These are phyloP conservation scores for Chloebia gouldiae DNA, from an alignment of 2,113 vertebrate species.

Conservation along the genomic window DNA sequence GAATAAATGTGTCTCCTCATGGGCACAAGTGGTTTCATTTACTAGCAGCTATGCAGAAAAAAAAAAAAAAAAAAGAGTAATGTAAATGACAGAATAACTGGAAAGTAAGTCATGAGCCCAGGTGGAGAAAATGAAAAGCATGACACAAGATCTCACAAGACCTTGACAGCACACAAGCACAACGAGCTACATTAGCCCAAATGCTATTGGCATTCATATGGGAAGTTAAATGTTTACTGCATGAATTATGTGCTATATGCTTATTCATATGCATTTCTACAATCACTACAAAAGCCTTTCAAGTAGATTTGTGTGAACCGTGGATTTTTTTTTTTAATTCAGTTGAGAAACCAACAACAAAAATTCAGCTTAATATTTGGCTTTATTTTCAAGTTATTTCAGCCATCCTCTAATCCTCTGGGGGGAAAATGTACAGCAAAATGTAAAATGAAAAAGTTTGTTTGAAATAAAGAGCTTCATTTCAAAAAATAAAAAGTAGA, in stretches of 20 bases:
- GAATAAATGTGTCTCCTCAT: not conserved
- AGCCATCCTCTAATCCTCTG: not conserved
- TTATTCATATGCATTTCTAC: not conserved
- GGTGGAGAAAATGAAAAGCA: not conserved
- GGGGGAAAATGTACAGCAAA: not conserved
- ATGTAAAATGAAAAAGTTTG: slow-evolving; percentile 14
- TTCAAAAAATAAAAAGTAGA: not conserved
- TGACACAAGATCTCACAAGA: slow-evolving; percentile 27
- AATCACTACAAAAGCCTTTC: not conserved
- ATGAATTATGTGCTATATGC: not conserved
- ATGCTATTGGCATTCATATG: not conserved
- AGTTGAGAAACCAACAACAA: not conserved
- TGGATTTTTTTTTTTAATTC: not conserved
- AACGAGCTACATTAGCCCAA: not conserved
- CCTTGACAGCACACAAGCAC: not conserved
- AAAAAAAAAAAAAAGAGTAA: not conserved
- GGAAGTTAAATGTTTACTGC: not conserved
- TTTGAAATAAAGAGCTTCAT: slow-evolving; percentile 21
- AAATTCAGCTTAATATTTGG: slow-evolving; percentile 29
- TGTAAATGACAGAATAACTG: not conserved
- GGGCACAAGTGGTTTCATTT: not conserved
- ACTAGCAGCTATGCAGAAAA: not conserved
- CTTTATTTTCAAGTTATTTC: slow-evolving; percentile 34
- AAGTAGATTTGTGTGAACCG: not conserved
- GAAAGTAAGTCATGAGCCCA: not conserved